These are phyloP conservation scores for Tympanuchus pallidicinctus DNA, from an alignment of 2,113 vertebrate genomes.

Conservation along the genomic window DNA sequence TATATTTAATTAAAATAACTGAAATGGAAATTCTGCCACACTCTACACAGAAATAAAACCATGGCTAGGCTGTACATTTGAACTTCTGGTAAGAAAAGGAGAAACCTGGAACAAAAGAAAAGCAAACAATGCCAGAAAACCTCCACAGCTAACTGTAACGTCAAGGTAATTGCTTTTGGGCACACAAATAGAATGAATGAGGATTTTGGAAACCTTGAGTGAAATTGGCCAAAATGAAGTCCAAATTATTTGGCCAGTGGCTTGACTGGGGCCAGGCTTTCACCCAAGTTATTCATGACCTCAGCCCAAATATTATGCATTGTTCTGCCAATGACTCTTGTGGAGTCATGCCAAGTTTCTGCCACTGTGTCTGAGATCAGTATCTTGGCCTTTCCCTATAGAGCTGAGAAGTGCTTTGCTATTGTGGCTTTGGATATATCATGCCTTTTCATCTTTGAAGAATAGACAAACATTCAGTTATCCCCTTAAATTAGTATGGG, in stretches of 20 bases:
- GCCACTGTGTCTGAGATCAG: neutral
- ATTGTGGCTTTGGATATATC: neutral
- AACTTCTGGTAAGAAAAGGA: neutral
- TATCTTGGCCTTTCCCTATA: neutral
- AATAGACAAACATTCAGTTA: rapidly evolving
- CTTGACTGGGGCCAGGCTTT: constrained; percentile 20
- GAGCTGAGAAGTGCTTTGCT: neutral
- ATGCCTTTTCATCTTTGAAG: neutral
- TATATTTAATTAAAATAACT: neutral
- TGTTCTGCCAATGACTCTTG: neutral
- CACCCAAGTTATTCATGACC: neutral
- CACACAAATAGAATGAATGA: neutral
- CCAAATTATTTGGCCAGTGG: neutral
- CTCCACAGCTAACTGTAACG: neutral
- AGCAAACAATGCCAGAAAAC: neutral
- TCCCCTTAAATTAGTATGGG: neutral
- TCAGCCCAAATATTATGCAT: neutral
- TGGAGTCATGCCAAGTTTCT: constrained; percentile 17
- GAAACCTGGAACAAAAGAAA: neutral
- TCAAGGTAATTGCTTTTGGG: neutral
- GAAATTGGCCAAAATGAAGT: neutral
- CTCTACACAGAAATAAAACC: neutral
- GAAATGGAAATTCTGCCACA: neutral
- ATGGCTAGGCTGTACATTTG: neutral
- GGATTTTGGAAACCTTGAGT: neutral